Conservation (phyloP, 2,888 invertebrate species). For the Sturmia bella region DNA sequence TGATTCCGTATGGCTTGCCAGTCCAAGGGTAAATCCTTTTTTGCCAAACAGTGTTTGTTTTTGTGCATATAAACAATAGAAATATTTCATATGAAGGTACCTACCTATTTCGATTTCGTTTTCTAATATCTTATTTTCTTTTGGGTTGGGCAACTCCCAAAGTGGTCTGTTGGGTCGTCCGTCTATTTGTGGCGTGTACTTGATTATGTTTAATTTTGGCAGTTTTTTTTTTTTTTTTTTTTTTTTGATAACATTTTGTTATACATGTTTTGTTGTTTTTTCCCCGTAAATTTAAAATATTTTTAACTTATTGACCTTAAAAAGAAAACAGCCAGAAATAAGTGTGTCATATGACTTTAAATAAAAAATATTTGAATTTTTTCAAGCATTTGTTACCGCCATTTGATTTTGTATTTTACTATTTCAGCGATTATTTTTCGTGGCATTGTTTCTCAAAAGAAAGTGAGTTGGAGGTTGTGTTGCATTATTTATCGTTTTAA, state of each 20-base stretch:
- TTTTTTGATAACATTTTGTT: constrained; percentile 27
- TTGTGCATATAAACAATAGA: constrained; percentile 52
- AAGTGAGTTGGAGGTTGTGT: constrained; percentile 49
- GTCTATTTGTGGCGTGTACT: constrained; percentile 31
- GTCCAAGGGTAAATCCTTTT: constrained; percentile 53
- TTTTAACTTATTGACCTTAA: constrained; percentile 63
- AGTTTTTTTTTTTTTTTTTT: neutral
- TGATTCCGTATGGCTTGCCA: constrained; percentile 23
- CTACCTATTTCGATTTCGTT: constrained; percentile 31
- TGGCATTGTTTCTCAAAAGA: constrained; percentile 36
- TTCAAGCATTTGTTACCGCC: constrained; percentile 5
- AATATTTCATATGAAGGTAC: constrained; percentile 43
- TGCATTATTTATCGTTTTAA: constrained; percentile 59
- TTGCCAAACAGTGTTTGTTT: neutral
- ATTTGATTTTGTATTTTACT: constrained; percentile 24
- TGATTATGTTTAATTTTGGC: constrained; percentile 3
- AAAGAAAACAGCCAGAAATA: constrained; percentile 54
- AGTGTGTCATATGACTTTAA: constrained; percentile 68
- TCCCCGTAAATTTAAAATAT: constrained; percentile 11
- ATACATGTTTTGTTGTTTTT: constrained; percentile 27
- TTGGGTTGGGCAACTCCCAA: constrained; percentile 68
- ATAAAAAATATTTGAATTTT: constrained; percentile 56
- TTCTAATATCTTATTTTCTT: constrained; percentile 46
- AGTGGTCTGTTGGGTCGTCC: neutral
- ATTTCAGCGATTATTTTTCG: constrained; percentile 13